Base-by-base conservation (phyloP, 1,140 invertebrate species). In the Oryctes rhinoceros region DNA sequence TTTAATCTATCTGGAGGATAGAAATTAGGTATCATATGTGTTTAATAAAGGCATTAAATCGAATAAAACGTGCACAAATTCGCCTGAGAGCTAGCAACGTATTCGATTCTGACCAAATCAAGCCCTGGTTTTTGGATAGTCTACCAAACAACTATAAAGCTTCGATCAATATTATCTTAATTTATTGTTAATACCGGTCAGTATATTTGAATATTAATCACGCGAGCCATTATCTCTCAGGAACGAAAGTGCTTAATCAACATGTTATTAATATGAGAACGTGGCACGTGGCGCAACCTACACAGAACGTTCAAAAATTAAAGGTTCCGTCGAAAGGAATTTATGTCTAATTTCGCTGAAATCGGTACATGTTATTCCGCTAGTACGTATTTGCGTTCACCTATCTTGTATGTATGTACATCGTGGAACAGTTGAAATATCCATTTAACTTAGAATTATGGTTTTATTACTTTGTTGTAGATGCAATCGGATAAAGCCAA, bases 131-230 rank as follows among this genome's bases (percentile, higher is more conserved):
- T 6, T 18, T 59, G 53, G n/a, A 59, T 59, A 15, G n/a, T 59
- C 39, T 4, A 44, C 9, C 9, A 44, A 44, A 44, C 24, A 30
- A 30, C 3, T 59, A n/a, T 59, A 18, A n/a, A 18, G 15, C 53
- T 59, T 18, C 15, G 53, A 59, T 59, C 53, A 59, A n/a, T 7
- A 0, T 59, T n/a, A 59, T 4, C 15, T 59, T 18, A 59, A 7
- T 59, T n/a, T 18, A 0, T n/a, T 59, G 18, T n/a, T 59, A 18
- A 15, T 18, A 59, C 15, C 18, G 5, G 7, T 6, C 15, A n/a
- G 6, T 59, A 59, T 59, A 18, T 59, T 59, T 59, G n/a, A 59
- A 59, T 59, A 59, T n/a, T n/a, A 59, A 59, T 59, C 18, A 59
- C 53, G 18, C 18, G 1, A 6, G n/a, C 6, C 53, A 59, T 18